Conservation (phyloP, 2,888 invertebrate species). For the Vesta saturnalis region DNA sequence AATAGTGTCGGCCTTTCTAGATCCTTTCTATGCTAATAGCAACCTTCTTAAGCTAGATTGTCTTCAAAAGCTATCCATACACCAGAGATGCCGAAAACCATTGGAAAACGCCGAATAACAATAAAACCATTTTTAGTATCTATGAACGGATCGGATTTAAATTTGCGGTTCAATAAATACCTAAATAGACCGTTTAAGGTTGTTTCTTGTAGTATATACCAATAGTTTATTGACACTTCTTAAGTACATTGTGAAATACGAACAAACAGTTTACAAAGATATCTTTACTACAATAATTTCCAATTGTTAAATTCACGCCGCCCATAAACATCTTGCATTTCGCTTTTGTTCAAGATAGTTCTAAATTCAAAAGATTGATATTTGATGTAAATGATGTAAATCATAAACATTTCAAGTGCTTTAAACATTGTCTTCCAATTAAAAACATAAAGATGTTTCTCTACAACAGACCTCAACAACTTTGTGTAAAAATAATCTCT, state of each 20-base stretch:
- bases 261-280: not conserved
- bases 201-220: not conserved
- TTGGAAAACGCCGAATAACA: conserved; percentile 34
- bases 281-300: too few species aligned
- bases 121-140: conserved; percentile 37
- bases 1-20: conserved; percentile 43
- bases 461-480: too few species aligned
- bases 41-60: conserved; percentile 43
- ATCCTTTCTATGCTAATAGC: conserved; percentile 41
- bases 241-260: not conserved
- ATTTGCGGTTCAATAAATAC: conserved; percentile 43
- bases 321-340: too few species aligned
- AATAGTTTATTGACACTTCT: conserved; percentile 8
- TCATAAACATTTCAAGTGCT: too few species aligned
- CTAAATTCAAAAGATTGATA: too few species aligned
- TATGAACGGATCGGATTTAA: conserved; percentile 41
- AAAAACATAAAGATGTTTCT: too few species aligned
- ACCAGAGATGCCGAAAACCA: conserved; percentile 39
- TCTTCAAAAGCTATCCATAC: conserved; percentile 41
- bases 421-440: too few species aligned
- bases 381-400: too few species aligned
- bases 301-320: too few species aligned
- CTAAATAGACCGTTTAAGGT: conserved; percentile 33
- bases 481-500: too few species aligned
- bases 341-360: too few species aligned